Conservation (phyloP, 2,888 invertebrate species). For the Stratiomys singularior region DNA sequence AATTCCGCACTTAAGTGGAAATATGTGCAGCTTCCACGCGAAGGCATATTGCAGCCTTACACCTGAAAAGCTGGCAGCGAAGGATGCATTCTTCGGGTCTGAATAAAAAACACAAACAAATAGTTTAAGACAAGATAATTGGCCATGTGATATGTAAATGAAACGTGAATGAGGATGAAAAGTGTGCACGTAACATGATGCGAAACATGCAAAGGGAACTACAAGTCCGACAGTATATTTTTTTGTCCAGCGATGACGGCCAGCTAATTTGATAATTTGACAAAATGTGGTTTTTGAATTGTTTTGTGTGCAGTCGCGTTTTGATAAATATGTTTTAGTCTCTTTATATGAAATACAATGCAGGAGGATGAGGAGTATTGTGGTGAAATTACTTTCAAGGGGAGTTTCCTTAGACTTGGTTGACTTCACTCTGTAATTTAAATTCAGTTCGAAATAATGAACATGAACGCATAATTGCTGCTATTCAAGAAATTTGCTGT, state of each 20-base stretch:
- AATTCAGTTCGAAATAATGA: conserved; percentile 29
- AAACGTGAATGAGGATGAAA: conserved; percentile 34
- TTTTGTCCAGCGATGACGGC: conserved; percentile 24
- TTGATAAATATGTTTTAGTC: not conserved
- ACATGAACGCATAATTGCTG: too few relatives aligned
- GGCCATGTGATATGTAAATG: conserved; percentile 44
- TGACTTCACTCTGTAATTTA: not conserved
- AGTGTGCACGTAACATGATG: conserved; percentile 22
- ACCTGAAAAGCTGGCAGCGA: not conserved
- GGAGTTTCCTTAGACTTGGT: conserved; percentile 1
- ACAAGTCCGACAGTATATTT: not conserved
- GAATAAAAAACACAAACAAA: conserved; percentile 12
- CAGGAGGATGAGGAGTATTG: not conserved
- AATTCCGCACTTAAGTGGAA: not conserved
- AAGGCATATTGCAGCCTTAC: not conserved
- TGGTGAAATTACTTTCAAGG: not conserved
- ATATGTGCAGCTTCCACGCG: not conserved
- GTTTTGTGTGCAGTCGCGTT: not conserved
- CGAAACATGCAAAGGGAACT: conserved; percentile 32
- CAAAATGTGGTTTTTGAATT: conserved; percentile 44
- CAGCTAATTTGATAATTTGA: conserved; percentile 47
- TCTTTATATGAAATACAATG: not conserved
- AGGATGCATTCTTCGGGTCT: not conserved
- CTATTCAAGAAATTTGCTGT: too few relatives aligned
- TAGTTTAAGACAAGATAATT: conserved; percentile 44